Conservation (phyloP, 2,888 invertebrate genomes). For the Biston stratarius region DNA sequence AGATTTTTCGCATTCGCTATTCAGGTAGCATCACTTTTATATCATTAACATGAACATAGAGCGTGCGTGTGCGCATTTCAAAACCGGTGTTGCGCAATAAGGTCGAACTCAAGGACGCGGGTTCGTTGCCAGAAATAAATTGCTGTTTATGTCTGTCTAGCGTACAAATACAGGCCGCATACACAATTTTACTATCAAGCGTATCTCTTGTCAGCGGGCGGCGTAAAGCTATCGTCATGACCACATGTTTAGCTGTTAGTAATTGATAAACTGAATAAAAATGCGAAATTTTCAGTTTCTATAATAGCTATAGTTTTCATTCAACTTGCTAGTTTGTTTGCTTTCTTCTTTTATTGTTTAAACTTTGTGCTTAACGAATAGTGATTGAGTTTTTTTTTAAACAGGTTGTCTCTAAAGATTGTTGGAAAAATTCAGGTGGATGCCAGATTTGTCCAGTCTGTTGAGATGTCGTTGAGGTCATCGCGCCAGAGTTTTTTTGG, state of each 20-base stretch:
- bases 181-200: constrained; percentile 32
- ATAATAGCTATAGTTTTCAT: too few species aligned
- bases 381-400: too few species aligned
- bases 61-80: constrained; percentile 71
- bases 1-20: constrained; percentile 12
- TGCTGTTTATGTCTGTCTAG: constrained; percentile 82
- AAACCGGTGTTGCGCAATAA: constrained; percentile 86
- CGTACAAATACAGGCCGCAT: constrained; percentile 53
- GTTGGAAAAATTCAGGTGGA: too few species aligned
- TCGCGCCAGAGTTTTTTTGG: too few species aligned
- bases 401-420: too few species aligned
- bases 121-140: constrained; percentile 85
- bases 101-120: constrained; percentile 84
- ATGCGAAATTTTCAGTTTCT: background rate
- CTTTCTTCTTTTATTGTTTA: too few species aligned
- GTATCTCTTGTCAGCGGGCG: constrained; percentile 5
- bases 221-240: constrained; percentile 1
- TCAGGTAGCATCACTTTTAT: constrained; percentile 37
- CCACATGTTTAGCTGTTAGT: background rate
- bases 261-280: background rate
- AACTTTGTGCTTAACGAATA: too few species aligned
- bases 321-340: too few species aligned
- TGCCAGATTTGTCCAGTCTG: too few species aligned
- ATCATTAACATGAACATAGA: constrained; percentile 54
- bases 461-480: too few species aligned